Conservation (phyloP, 37 sponge, comb jelly and placozoan genomes). For the Geodia barretti region DNA sequence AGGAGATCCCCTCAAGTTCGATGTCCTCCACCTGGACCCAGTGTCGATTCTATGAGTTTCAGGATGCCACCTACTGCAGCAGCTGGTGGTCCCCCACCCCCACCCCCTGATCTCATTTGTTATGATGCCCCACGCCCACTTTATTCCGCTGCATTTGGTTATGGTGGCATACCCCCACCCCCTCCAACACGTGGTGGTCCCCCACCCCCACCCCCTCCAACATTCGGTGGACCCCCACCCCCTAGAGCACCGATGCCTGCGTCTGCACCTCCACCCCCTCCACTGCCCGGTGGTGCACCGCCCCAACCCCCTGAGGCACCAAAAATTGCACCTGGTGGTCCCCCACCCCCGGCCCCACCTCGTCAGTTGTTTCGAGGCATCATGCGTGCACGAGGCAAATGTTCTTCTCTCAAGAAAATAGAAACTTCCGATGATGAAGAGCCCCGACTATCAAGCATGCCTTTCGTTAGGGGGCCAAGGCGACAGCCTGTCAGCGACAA, state of each 20-base stretch:
- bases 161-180: not conserved
- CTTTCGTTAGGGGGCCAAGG: too few species aligned
- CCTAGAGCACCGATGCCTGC: not conserved
- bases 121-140: not conserved
- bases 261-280: constrained; percentile 30
- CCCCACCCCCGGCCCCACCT: constrained; percentile 12
- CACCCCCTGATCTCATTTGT: constrained; percentile 6
- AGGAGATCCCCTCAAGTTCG: not conserved
- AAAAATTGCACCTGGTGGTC: not conserved
- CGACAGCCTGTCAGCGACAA: too few species aligned
- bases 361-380: not conserved
- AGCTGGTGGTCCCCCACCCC: constrained; percentile 28
- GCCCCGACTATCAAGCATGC: too few species aligned
- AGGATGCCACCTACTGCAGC: not conserved
- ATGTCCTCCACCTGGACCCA: not conserved
- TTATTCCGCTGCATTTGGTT: not conserved
- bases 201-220: constrained; percentile 35
- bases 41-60: not conserved
- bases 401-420: too few species aligned
- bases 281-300: constrained; percentile 14
- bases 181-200: constrained; percentile 10
- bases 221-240: not conserved
- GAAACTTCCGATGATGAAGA: too few species aligned
- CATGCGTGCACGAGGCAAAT: too few species aligned
- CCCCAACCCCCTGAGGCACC: constrained; percentile 33